phyloP scores from a whole-genome alignment of 2,888 invertebrate genomes.

The Odontocolon sp. region DNA sequence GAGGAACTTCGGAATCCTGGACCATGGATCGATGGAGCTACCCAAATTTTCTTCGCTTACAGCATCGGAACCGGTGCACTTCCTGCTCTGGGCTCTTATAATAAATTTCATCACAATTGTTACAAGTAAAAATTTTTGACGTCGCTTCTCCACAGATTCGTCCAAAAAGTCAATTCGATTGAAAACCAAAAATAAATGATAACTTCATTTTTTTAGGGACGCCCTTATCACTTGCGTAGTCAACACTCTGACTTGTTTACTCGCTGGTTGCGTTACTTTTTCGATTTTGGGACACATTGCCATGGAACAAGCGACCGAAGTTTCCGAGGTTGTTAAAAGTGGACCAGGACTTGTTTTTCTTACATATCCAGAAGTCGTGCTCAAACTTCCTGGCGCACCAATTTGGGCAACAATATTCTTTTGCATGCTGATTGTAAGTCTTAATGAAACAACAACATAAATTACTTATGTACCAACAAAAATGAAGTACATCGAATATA shows the following conservation, averaged over 20 bases:
- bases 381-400: constrained; percentile 87
- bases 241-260: constrained; percentile 87
- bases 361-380: constrained; percentile 89
- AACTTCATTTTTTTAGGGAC: constrained; percentile 81
- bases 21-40: constrained; percentile 89
- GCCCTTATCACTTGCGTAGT: constrained; percentile 87
- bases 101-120: constrained; percentile 89
- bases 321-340: constrained; percentile 83
- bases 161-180: too few relatives aligned
- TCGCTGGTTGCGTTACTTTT: constrained; percentile 90
- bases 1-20: constrained; percentile 82
- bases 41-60: constrained; percentile 90
- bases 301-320: constrained; percentile 81
- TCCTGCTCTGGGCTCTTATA: constrained; percentile 88
- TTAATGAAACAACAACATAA: background rate
- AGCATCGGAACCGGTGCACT: constrained; percentile 90
- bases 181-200: too few relatives aligned
- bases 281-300: constrained; percentile 89
- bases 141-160: too few relatives aligned
- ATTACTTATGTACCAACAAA: too few relatives aligned
- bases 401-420: constrained; percentile 89
- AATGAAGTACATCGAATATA: too few relatives aligned
- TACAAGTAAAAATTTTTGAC: constrained; percentile 82
- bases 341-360: constrained; percentile 89
- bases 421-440: constrained; percentile 85